Conservation (phyloP, 1,140 invertebrate species). For the Caenorhabditis latens region DNA sequence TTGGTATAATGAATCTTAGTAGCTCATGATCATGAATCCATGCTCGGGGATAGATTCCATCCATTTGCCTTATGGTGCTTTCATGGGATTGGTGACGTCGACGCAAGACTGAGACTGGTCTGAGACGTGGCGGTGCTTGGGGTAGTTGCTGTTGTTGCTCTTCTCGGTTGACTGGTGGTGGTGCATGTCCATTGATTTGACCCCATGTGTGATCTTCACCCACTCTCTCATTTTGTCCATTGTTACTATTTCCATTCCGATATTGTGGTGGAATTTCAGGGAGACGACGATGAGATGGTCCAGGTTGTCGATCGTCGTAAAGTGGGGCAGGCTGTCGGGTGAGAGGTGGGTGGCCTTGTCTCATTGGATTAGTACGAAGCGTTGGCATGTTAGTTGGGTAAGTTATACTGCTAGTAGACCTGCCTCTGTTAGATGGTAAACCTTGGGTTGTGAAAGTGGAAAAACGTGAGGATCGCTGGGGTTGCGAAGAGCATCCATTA, state of each 20-base stretch:
- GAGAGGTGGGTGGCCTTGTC: no score
- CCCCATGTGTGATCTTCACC: no score
- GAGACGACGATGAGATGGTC: constrained; percentile 20
- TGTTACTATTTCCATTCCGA: not conserved
- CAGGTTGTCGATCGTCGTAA: not conserved
- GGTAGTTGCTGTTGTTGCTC: not conserved
- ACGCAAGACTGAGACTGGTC: not conserved
- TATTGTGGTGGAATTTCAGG: not conserved
- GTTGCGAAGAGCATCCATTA: no score
- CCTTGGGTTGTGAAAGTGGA: no score
- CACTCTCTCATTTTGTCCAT: no score
- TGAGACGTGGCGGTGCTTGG: not conserved
- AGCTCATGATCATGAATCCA: not conserved
- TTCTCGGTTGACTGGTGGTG: not conserved
- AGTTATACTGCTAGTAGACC: no score
- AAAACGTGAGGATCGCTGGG: no score
- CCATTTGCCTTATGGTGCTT: not conserved
- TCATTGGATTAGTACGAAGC: no score
- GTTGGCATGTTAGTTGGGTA: no score
- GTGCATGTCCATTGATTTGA: not conserved
- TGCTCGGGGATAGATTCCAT: no score
- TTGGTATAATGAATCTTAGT: constrained; percentile 3
- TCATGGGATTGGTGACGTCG: constrained; percentile 28
- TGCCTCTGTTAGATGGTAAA: no score
- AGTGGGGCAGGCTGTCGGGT: not conserved